A percentile compares a stretch with the other conserved stretches of the same genome.
phyloP scores from a whole-genome alignment of 2,113 vertebrate species.

The Lasiurus cinereus region DNA sequence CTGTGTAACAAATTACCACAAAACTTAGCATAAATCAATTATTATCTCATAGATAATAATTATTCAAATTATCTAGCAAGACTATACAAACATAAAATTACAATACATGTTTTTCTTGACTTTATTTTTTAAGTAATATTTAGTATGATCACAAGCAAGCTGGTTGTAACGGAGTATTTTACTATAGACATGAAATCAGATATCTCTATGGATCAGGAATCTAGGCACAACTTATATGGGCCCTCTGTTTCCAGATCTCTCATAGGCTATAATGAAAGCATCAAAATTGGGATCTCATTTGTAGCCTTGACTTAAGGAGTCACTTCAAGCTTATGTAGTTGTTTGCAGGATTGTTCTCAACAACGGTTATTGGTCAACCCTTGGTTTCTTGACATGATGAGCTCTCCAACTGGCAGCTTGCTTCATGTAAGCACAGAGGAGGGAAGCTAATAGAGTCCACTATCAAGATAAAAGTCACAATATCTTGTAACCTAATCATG shows the following conservation, averaged over 20 bases:
- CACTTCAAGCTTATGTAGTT: background rate
- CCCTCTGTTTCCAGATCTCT: background rate
- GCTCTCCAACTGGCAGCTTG: background rate
- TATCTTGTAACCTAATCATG: background rate
- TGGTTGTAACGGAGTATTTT: background rate
- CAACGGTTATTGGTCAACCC: background rate
- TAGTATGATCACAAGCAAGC: background rate
- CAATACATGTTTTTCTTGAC: background rate
- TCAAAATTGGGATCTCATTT: background rate
- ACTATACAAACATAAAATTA: background rate
- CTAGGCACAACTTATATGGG: background rate
- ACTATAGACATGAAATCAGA: slow-evolving; percentile 24
- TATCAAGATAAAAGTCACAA: background rate
- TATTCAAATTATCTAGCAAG: background rate
- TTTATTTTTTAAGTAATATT: slow-evolving; percentile 9
- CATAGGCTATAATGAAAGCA: background rate
- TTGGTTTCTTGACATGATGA: background rate
- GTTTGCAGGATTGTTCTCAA: background rate
- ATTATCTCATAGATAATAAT: background rate
- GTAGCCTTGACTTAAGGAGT: background rate
- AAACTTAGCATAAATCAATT: slow-evolving; percentile 4
- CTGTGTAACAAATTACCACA: background rate
- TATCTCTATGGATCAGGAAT: background rate
- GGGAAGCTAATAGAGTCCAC: background rate
- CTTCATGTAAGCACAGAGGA: background rate